Conservation (phyloP, 1,140 invertebrate species). For the Octopus bimaculoides region DNA sequence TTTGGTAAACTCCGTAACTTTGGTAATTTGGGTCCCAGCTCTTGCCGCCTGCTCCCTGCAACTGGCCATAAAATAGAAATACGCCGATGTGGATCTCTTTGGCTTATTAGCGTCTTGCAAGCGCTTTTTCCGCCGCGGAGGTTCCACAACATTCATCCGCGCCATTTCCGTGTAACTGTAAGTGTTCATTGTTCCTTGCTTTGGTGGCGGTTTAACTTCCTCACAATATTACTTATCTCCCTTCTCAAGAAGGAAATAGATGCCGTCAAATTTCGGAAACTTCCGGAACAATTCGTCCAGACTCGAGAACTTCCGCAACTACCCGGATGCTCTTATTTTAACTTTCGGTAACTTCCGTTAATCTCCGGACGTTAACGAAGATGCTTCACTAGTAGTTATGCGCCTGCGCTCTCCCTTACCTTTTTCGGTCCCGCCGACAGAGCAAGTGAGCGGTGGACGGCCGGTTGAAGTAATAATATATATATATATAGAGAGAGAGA, state of each 20-base stretch:
- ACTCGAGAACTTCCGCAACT: neutral
- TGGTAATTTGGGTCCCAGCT: conserved; percentile 42
- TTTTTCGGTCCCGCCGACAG: neutral
- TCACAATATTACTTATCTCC: conserved; percentile 1
- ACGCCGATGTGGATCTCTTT: conserved; percentile 50
- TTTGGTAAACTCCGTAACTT: conserved; percentile 55
- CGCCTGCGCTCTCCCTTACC: neutral
- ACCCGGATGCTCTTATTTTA: neutral
- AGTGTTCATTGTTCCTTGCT: neutral
- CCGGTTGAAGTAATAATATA: neutral
- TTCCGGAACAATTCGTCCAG: neutral
- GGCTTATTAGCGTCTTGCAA: conserved; percentile 49
- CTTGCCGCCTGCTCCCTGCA: conserved; percentile 45
- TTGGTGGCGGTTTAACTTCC: neutral
- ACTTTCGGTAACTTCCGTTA: neutral
- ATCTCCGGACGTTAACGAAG: neutral
- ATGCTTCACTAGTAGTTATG: neutral
- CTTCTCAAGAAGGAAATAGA: neutral
- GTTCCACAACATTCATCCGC: neutral
- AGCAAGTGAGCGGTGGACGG: neutral
- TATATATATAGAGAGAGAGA: neutral
- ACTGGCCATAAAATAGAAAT: conserved; percentile 48
- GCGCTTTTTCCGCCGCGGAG: conserved; percentile 26
- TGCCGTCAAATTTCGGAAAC: neutral
- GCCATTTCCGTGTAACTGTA: conserved; percentile 1